Evolutionary conservation across 2,888 invertebrate species (phyloP).

Genomic region (Deroplatys truncata): DNA sequence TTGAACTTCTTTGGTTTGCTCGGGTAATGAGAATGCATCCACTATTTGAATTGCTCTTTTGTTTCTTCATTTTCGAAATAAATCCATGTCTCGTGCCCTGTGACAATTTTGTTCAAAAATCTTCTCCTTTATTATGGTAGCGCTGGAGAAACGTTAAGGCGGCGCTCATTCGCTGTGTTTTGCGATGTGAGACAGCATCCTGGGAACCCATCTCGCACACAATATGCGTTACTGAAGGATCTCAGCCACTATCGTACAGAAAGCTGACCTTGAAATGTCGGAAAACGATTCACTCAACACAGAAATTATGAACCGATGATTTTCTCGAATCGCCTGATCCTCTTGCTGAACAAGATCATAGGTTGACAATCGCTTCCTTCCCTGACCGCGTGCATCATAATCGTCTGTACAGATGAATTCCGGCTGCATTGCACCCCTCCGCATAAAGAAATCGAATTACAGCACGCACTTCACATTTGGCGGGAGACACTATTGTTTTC

Average conservation of each 20-base stretch:
- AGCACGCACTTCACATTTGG: not conserved
- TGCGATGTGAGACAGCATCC: no score
- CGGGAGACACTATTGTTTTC: no score
- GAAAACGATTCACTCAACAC: not conserved
- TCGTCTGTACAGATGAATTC: not conserved
- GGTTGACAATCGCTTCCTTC: not conserved
- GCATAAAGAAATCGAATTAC: not conserved
- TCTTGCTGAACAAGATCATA: not conserved
- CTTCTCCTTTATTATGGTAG: no score
- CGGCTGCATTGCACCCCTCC: not conserved
- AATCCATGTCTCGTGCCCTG: conserved; percentile 11
- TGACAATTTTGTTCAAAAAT: conserved; percentile 17
- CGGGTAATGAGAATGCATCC: not conserved
- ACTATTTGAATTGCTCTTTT: not conserved
- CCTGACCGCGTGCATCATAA: not conserved
- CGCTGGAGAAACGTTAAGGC: no score
- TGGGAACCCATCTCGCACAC: no score
- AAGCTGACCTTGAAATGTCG: no score
- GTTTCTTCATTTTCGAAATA: conserved; percentile 13
- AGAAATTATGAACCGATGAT: not conserved
- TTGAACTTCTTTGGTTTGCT: no score
- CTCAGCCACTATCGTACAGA: no score
- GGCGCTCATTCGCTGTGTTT: no score
- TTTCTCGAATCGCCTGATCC: not conserved
- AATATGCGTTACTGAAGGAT: no score